Base-by-base conservation (phyloP, 2,888 invertebrate genomes). In the Scaptomyza caliginosa region DNA sequence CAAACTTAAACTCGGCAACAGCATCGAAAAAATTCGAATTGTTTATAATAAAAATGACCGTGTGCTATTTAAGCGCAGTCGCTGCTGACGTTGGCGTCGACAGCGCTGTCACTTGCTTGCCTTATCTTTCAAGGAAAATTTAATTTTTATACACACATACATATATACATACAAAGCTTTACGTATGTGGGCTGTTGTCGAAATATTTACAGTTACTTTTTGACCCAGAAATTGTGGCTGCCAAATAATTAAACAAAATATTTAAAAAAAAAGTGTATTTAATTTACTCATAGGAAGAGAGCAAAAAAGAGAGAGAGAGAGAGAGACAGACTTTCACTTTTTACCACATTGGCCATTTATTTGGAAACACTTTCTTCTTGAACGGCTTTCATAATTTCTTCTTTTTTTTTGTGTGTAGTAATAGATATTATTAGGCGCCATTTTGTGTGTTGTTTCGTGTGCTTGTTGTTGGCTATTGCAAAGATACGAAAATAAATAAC, bases 51-150 rank as follows among this genome's bases (percentile, higher is more conserved):
- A 86, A 87, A 88, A 85, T 89, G 90, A 85, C 90, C 90, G 88
- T 90, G 90, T 89, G 81, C 90, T 86, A 89, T 86, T 88, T 89
- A 89, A 74, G 65, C 77, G 66, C 26, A 30, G 46, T 48, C 36
- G 30, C 42, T 32, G 60, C 24, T 17, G 46, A 3, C 54, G 55
- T 23, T 39, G 45, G 21, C 50, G 45, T 42, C 23, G 32, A 30
- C 51, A 21, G 58, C 39, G 34, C 60, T 54, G 65, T 55, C 30
- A 32, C 36, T 48, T 54, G 46, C 67, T 63, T 60, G 86, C 80
- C 83, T 90, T 90, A 90, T 90, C 90, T 90, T 86, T 90, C 90
- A 90, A 90, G 90, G 90, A 90, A 88, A 90, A 86, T 85, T 73
- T 74, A 79, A 72, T 82, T 58, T 70, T 67, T 70, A 32, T 6